phyloP scores from a whole-genome alignment of 2,113 vertebrate species.

The Sander lucioperca region DNA sequence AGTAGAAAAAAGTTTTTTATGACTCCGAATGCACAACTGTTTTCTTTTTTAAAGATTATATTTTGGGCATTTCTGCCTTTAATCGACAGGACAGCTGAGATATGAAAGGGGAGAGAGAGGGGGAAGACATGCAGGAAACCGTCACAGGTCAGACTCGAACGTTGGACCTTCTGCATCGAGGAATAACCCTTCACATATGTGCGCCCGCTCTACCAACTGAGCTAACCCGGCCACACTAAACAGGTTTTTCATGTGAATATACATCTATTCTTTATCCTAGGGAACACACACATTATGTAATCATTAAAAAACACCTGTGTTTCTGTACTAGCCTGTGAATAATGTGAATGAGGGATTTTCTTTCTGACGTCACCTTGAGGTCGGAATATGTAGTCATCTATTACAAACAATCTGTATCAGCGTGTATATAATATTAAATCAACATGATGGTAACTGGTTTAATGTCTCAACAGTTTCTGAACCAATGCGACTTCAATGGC shows the following conservation, averaged over 20 bases:
- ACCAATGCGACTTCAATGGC: not conserved
- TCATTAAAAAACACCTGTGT: conserved; percentile 25
- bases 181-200: too few relatives aligned
- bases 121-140: too few relatives aligned
- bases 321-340: not conserved
- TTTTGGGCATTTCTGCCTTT: too few relatives aligned
- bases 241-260: not conserved
- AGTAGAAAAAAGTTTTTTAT: not conserved
- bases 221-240: not conserved
- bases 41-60: not conserved
- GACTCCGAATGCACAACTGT: not conserved
- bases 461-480: conserved; percentile 6
- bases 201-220: too few relatives aligned
- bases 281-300: conserved; percentile 4
- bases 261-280: not conserved
- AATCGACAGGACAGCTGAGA: too few relatives aligned
- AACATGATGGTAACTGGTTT: not conserved
- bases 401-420: not conserved
- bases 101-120: too few relatives aligned
- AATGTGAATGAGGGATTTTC: not conserved
- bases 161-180: too few relatives aligned
- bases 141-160: too few relatives aligned
- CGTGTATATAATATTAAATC: not conserved
- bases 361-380: not conserved
- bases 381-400: not conserved